Conservation (phyloP, 2,113 vertebrate genomes). For the Dipodomys merriami region DNA sequence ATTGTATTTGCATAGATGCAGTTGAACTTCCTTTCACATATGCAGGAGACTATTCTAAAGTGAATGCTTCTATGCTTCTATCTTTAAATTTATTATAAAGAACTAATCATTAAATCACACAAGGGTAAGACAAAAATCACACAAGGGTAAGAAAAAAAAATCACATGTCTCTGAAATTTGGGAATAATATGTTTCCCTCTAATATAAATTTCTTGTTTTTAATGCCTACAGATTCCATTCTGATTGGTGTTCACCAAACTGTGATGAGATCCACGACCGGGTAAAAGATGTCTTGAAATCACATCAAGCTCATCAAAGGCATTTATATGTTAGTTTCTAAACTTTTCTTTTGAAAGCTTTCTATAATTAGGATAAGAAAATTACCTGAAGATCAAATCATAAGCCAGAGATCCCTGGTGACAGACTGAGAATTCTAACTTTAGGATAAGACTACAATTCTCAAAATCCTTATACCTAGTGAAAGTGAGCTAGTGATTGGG, state of each 20-base stretch:
- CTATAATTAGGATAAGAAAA: slow-evolving; percentile 11
- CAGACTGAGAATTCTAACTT: too few relatives aligned
- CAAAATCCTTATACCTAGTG: too few relatives aligned
- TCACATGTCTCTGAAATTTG: slow-evolving; percentile 5
- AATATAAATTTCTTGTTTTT: slow-evolving; percentile 56
- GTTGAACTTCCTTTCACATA: neutral
- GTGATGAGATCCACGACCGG: slow-evolving; percentile 93
- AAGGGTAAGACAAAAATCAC: neutral
- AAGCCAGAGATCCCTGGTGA: too few relatives aligned
- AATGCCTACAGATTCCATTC: slow-evolving; percentile 88
- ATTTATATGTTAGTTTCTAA: slow-evolving; percentile 87
- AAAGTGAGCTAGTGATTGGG: too few relatives aligned
- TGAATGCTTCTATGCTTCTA: neutral
- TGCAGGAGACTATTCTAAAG: neutral
- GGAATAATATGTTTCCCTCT: neutral
- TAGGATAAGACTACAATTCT: too few relatives aligned
- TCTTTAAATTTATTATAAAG: neutral
- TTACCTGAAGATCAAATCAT: neutral
- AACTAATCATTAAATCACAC: neutral
- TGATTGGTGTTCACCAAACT: slow-evolving; percentile 87
- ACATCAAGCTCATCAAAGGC: slow-evolving; percentile 87
- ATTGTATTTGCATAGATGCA: neutral
- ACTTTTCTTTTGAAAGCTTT: slow-evolving; percentile 61
- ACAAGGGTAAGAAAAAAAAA: neutral
- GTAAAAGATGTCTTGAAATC: slow-evolving; percentile 94